Base-by-base conservation (phyloP, 1,140 invertebrate genomes). In the Drosophila leontia region DNA sequence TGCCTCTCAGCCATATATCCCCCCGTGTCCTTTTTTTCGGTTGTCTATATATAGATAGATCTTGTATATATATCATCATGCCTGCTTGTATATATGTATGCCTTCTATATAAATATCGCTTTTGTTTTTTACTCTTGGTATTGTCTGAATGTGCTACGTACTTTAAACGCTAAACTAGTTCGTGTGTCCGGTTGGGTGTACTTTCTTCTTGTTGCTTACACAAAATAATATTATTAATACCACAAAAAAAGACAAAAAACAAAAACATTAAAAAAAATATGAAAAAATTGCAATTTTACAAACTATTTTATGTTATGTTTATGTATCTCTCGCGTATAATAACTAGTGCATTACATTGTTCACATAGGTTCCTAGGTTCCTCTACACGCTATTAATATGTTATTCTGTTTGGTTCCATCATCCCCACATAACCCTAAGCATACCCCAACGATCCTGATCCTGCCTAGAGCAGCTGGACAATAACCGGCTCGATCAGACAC, bases 401-500 rank as follows among this genome's bases (percentile, higher is more conserved):
- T 50, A 87, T 82, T 82, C 76, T 87, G 67, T 83, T 72, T 77
- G 53, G 62, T 69, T 77, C 65, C 45, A 26, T 56, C 48, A 7
- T n/a, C 9, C 3, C 15, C 13, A 19, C 11, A 6, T 13, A 47
- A 4, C 44, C 44, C 13, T 47, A 13, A 8, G 13, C 45, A 48
- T 26, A 1, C 11, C 42, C 13, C 6, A 29, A 6, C 1, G 26
- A 7, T n/a, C 13, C 1, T 3, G 23, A 17, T n/a, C 59, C 34
- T 7, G 15, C 47, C 94, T 95, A 97, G 93, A 98, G 96, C 86
- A 98, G 94, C 91, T 97, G 97, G 65, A 96, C 96, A 84, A 97
- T 97, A 42, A 98, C 95, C 50, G 98, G 98, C 92, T 98, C 96
- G 37, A 97, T 94, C 67, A 99, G 95, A 92, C 97, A 97, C 96